phyloP scores from a whole-genome alignment of 2,797 vertebrate species.

The Adrianichthys oophorus region DNA sequence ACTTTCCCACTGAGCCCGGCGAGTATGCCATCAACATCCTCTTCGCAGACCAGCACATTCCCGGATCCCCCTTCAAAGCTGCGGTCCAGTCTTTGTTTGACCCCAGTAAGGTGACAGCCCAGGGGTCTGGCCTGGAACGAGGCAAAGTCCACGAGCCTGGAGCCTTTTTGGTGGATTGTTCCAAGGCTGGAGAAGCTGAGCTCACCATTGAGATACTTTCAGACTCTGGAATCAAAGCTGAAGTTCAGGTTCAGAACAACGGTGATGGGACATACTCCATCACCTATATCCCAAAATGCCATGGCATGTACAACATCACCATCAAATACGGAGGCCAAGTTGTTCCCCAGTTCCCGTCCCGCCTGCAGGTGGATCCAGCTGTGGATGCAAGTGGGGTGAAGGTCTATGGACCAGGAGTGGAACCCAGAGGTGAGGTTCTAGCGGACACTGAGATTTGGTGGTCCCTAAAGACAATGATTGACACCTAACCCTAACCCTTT shows the following conservation, averaged over 20 bases:
- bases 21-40: constrained; percentile 95
- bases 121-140: constrained; percentile 86
- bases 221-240: constrained; percentile 85
- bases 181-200: constrained; percentile 88
- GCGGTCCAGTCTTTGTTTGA: constrained; percentile 84
- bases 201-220: constrained; percentile 94
- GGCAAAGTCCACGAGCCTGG: constrained; percentile 84
- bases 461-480: background rate
- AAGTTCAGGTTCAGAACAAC: constrained; percentile 91
- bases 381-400: constrained; percentile 86
- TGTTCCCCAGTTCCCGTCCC: constrained; percentile 86
- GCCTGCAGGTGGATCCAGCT: constrained; percentile 85
- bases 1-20: constrained; percentile 89
- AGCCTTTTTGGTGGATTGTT: constrained; percentile 91
- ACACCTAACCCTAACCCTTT: too few relatives aligned
- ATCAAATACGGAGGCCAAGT: constrained; percentile 90
- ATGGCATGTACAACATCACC: constrained; percentile 89
- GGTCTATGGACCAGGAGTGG: constrained; percentile 90
- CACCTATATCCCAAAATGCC: constrained; percentile 87
- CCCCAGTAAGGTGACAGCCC: constrained; percentile 87
- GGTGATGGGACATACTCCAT: constrained; percentile 89
- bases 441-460: too few relatives aligned
- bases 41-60: constrained; percentile 89
- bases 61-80: constrained; percentile 90
- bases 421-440: constrained; percentile 81